Base-by-base conservation (phyloP, 2,888 invertebrate genomes). In the Ellobium chinense region DNA sequence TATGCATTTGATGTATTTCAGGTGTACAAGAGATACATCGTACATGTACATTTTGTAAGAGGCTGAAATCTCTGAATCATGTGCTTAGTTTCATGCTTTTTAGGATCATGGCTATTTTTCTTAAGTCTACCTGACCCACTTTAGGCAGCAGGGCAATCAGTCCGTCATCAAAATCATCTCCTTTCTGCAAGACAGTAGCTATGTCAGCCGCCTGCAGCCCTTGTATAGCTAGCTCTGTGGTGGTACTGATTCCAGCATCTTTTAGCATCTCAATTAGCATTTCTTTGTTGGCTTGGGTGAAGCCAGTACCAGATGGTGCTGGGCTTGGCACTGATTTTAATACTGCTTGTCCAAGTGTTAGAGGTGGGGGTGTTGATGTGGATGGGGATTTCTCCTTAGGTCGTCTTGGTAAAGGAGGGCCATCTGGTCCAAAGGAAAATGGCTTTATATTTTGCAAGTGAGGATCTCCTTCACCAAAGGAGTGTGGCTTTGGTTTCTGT, bases 201-300 rank as follows among this genome's bases (percentile, higher is more conserved):
- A 78, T 46, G 36, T 78, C 78, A 2, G 70, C 69, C 62, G 21
- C 39, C 29, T 66, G n/a, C 34, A 78, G 34, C 2, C 60, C 18
- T 18, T 12, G n/a, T 1, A 78, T 31, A 21, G 70, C 78, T 4
- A 62, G 60, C 54, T 78, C 62, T n/a, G 34, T 46, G 3, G 18
- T 46, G 4, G 70, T 27, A 24, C 62, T 60, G 27, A 78, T 60
- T 14, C 56, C 68, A 18, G 78, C 31, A 46, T 70, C 70, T 36
- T 69, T 78, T 7, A 78, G 34, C 34, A 70, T 70, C 46, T 60
- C 14, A 5, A 78, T 9, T 2, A 76, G 66, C n/a, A 27, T 34
- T 2, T 65, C 65, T 29, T 62, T 63, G 66, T 29, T 76, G 14
- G 24, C 2, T n/a, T 21, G 66, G 7, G 21, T 5, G 39, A 66